Base-by-base conservation (phyloP, 2,797 vertebrate genomes). In the Thaleichthys pacificus region DNA sequence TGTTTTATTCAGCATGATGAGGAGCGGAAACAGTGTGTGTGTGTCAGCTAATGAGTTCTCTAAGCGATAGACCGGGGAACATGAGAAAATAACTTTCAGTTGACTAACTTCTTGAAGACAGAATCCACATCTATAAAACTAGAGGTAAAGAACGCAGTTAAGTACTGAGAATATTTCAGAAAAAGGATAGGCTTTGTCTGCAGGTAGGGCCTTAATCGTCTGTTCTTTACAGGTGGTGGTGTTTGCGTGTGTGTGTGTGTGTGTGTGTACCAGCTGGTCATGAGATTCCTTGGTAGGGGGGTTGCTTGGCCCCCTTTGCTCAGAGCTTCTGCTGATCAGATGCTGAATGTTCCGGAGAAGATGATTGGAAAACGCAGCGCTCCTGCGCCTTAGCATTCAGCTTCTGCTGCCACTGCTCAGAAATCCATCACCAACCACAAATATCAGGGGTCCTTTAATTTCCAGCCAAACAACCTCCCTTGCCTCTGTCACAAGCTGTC, bases 401-500 rank as follows among this genome's bases (percentile, higher is more conserved):
- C 62, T 38, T 73, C 58, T 26, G 49, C 78, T 66, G 73, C 51
- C 60, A 38, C 64, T 21, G 57, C 71, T 71, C 49, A 74, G 69
- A 86, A 83, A 87, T 80, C 77, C 77, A 79, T 80, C 77, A 82
- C 71, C 63, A 72, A 81, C 72, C 73, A 78, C 77, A 86, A 87
- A 85, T 80, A 87, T 80, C 76, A 82, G 65, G 73, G 66, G 70
- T 79, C 30, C 78, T 87, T 82, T 85, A 78, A 87, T 85, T 84
- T 80, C 70, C 75, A 63, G 69, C 72, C 68, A 73, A 79, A 75
- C 75, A 75, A 69, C 61, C 35, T 77, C 67, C 66, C 60, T 30
- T 66, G 62, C 65, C 65, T 75, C 74, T 75, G 68, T 71, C 67
- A 76, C 70, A 66, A 77, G 61, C 68, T 73, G 66, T 71, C 80